Conservation (phyloP, 2,797 vertebrate genomes). For the Ambastaia sidthimunki region DNA sequence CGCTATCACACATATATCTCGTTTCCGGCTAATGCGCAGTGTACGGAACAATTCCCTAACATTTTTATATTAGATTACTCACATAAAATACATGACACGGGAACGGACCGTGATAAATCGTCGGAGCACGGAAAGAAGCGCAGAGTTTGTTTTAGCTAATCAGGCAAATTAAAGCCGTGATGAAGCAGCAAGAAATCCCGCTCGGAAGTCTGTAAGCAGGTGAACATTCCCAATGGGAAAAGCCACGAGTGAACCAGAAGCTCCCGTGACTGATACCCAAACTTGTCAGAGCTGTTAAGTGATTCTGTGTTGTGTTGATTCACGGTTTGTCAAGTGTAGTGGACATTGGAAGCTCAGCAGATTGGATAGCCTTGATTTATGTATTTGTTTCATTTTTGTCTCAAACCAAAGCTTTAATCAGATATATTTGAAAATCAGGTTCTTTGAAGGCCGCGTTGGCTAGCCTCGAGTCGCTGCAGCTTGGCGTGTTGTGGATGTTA, state of each 20-base stretch:
- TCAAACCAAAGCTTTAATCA: constrained; percentile 66
- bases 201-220: constrained; percentile 32
- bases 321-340: constrained; percentile 67
- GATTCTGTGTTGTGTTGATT: constrained; percentile 73
- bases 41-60: neutral
- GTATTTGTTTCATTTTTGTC: constrained; percentile 41
- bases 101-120: constrained; percentile 38
- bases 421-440: constrained; percentile 59
- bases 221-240: constrained; percentile 57
- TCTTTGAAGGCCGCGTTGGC: neutral
- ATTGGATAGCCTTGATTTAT: constrained; percentile 14
- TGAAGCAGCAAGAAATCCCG: constrained; percentile 51
- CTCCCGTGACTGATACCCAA: constrained; percentile 75
- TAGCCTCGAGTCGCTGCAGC: neutral
- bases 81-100: constrained; percentile 23
- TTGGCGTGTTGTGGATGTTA: constrained; percentile 68
- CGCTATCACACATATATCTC: neutral
- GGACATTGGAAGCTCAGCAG: constrained; percentile 49
- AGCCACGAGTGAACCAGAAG: constrained; percentile 65
- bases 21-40: neutral
- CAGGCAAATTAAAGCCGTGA: constrained; percentile 73
- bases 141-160: constrained; percentile 74
- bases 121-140: constrained; percentile 49
- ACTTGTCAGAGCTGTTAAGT: constrained; percentile 78
- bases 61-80: constrained; percentile 29